phyloP scores from a whole-genome alignment of 2,113 vertebrate species.

The Crotalus helleri region DNA sequence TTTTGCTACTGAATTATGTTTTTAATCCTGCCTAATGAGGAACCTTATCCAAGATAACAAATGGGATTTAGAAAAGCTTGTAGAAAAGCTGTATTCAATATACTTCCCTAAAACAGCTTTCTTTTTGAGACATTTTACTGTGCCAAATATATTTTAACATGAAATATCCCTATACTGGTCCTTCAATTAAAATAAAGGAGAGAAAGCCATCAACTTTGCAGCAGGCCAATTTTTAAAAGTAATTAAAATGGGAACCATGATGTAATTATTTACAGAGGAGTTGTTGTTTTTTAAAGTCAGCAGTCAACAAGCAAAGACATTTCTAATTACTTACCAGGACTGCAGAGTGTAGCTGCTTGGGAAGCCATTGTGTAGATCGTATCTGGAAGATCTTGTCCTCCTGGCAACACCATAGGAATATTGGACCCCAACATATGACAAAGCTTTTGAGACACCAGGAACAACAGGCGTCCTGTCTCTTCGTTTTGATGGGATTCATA shows the following conservation, averaged over 20 bases:
- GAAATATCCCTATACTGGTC: not conserved
- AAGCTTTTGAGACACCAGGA: slow-evolving; percentile 79
- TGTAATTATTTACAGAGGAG: not conserved
- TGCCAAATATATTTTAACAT: not conserved
- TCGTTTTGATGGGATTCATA: slow-evolving; percentile 78
- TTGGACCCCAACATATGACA: slow-evolving; percentile 86
- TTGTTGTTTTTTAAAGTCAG: too few relatives aligned
- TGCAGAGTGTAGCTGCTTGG: slow-evolving; percentile 85
- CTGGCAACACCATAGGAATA: slow-evolving; percentile 75
- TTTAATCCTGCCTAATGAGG: not conserved
- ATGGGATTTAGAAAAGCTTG: not conserved
- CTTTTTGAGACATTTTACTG: not conserved
- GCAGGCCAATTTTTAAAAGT: too few relatives aligned
- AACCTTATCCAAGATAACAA: not conserved
- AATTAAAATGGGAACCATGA: not conserved
- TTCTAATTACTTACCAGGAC: slow-evolving; percentile 73
- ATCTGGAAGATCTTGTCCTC: slow-evolving; percentile 77
- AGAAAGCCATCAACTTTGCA: not conserved
- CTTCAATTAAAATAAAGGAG: not conserved
- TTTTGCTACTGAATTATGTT: not conserved
- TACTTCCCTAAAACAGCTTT: not conserved
- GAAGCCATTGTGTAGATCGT: slow-evolving; percentile 82
- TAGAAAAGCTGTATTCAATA: not conserved
- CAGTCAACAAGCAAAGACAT: not conserved
- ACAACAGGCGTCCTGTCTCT: slow-evolving; percentile 79